A percentile compares a stretch with the other conserved stretches of the same genome.
phyloP scores from a whole-genome alignment of 2,797 vertebrate species.

The Holocentrus rufus region DNA sequence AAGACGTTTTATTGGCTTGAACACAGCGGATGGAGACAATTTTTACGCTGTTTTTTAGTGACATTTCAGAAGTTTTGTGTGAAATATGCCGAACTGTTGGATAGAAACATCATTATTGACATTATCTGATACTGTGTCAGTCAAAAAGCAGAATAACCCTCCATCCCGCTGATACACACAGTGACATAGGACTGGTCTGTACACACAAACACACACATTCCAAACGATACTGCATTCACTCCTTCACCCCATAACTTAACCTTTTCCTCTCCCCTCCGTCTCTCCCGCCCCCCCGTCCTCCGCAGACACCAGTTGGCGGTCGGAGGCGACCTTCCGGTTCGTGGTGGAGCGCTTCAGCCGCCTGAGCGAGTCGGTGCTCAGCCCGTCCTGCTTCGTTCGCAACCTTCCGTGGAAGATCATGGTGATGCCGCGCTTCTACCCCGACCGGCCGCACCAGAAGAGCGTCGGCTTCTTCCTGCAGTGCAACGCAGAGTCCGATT shows the following conservation, averaged over 20 bases:
- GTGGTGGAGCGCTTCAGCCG: constrained; percentile 98
- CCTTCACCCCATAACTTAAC: background rate
- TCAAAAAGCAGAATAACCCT: too few species aligned
- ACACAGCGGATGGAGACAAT: too few species aligned
- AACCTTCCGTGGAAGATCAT: constrained; percentile 99
- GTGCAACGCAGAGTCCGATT: constrained; percentile 99
- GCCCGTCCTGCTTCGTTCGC: constrained; percentile 98
- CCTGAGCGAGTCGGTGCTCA: constrained; percentile 97
- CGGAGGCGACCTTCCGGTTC: constrained; percentile 98
- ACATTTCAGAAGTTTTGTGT: too few species aligned
- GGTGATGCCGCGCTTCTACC: constrained; percentile 99
- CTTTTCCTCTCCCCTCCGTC: background rate
- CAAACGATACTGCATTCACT: too few species aligned
- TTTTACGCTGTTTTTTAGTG: too few species aligned
- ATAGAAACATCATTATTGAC: too few species aligned
- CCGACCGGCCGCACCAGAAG: constrained; percentile 98
- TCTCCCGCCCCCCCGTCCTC: background rate
- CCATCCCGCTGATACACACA: too few species aligned
- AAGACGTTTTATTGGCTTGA: too few species aligned
- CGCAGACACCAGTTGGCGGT: constrained; percentile 98
- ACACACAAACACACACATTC: background rate
- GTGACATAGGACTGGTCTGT: too few species aligned
- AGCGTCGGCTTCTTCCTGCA: constrained; percentile 99
- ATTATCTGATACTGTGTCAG: too few species aligned
- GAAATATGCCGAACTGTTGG: too few species aligned